phyloP scores from a whole-genome alignment of 2,888 invertebrate genomes.

The Eupithecia subfuscata region DNA sequence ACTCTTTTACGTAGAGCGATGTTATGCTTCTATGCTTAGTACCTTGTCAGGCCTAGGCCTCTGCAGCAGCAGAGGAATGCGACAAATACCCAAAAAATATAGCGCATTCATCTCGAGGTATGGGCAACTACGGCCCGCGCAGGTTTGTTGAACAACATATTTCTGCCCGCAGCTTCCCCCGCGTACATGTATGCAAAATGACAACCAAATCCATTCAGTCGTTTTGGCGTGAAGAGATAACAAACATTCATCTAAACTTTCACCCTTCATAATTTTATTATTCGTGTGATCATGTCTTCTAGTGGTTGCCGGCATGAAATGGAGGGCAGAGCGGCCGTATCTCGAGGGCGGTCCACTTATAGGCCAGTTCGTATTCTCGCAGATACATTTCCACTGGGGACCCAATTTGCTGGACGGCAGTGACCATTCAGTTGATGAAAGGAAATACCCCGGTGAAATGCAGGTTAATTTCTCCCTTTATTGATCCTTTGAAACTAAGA shows the following conservation, averaged over 20 bases:
- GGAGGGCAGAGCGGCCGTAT: constrained; percentile 85
- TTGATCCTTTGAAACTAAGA: neutral
- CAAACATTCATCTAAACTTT: neutral
- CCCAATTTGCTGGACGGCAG: constrained; percentile 85
- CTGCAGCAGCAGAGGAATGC: too few species aligned
- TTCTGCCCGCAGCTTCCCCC: neutral
- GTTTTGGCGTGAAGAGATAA: neutral
- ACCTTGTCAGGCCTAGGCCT: too few species aligned
- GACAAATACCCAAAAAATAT: neutral
- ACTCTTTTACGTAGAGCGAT: neutral
- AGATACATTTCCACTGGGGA: constrained; percentile 89
- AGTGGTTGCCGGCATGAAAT: constrained; percentile 86
- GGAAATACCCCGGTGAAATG: constrained; percentile 85
- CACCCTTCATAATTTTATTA: neutral
- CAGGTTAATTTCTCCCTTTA: constrained; percentile 74
- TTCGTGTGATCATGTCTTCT: constrained; percentile 26
- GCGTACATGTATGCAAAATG: neutral
- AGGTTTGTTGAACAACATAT: neutral
- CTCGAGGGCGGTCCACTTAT: constrained; percentile 84
- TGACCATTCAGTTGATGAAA: constrained; percentile 85
- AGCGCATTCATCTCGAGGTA: neutral
- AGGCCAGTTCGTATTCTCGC: constrained; percentile 85
- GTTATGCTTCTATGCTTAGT: neutral
- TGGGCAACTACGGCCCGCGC: neutral
- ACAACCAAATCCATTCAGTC: neutral